A percentile compares a stretch with the other conserved stretches of the same genome.
Evolutionary conservation across 2,113 vertebrate genomes (phyloP).

Genomic region (Caranx ignobilis): DNA sequence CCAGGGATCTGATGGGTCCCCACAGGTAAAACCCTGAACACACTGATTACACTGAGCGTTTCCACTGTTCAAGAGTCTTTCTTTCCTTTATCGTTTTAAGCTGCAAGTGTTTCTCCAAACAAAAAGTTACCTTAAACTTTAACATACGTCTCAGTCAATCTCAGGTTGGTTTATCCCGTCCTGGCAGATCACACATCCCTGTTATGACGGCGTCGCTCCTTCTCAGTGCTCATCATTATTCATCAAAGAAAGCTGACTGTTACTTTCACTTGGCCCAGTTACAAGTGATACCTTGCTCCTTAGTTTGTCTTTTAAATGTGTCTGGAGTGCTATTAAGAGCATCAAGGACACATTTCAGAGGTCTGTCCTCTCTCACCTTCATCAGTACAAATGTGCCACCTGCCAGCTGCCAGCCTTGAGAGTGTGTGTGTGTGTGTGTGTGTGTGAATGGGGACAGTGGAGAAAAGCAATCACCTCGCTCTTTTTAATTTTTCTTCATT

Average conservation of each 20-base stretch:
- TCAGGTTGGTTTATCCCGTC: not conserved
- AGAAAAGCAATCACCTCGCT: conserved; percentile 27
- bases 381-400: conserved; percentile 37
- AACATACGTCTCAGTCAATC: not conserved
- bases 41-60: not conserved
- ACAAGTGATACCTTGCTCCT: conserved; percentile 36
- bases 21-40: conserved; percentile 84
- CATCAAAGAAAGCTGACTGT: conserved; percentile 25
- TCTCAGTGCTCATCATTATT: conserved; percentile 39
- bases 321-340: conserved; percentile 31
- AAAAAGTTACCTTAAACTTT: not conserved
- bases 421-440: not conserved
- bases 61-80: not conserved
- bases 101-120: not conserved
- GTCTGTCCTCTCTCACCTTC: conserved; percentile 37
- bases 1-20: conserved; percentile 84
- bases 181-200: not conserved
- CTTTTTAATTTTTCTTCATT: not conserved
- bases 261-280: conserved; percentile 37
- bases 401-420: not conserved
- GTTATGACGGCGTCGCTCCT: not conserved
- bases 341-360: conserved; percentile 44
- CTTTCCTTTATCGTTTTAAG: not conserved
- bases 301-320: conserved; percentile 53
- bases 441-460: conserved; percentile 20